A percentile compares a stretch with the other conserved stretches of the same genome.
These are phyloP conservation scores for Triplophysa yarkandensis DNA, from an alignment of 2,797 vertebrate genomes.

Conservation along the genomic window DNA sequence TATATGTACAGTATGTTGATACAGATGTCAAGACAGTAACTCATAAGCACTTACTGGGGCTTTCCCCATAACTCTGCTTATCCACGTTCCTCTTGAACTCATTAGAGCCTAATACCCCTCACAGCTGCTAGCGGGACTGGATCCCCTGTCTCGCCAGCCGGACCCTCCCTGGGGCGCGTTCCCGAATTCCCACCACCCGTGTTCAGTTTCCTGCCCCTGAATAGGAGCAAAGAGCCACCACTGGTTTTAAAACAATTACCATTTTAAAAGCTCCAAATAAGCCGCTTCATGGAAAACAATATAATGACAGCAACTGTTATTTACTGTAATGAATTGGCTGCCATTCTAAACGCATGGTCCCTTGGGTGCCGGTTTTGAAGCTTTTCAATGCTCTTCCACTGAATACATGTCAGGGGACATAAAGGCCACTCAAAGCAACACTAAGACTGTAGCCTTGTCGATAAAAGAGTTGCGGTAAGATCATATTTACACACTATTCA, in stretches of 20 bases:
- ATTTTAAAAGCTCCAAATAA: constrained; percentile 66
- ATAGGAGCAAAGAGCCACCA: constrained; percentile 61
- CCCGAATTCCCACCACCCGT: constrained; percentile 44
- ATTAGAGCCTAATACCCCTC: constrained; percentile 41
- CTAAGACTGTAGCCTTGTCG: constrained; percentile 71
- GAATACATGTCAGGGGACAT: constrained; percentile 74
- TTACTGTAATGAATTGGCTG: constrained; percentile 73
- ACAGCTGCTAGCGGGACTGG: constrained; percentile 35
- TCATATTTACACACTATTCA: constrained; percentile 80
- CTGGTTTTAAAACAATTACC: constrained; percentile 66
- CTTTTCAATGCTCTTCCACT: constrained; percentile 67
- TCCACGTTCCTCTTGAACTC: constrained; percentile 37
- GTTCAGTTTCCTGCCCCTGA: constrained; percentile 55
- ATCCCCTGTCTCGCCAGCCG: constrained; percentile 28
- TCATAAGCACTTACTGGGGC: constrained; percentile 14
- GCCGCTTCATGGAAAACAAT: constrained; percentile 67
- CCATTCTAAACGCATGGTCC: constrained; percentile 65
- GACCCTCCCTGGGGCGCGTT: constrained; percentile 37
- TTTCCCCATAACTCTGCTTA: constrained; percentile 37
- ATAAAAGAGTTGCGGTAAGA: constrained; percentile 71
- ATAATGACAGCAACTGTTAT: constrained; percentile 68
- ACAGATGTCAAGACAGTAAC: constrained; percentile 16
- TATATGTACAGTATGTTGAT: constrained; percentile 16
- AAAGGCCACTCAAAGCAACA: constrained; percentile 72
- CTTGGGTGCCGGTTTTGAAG: constrained; percentile 69